phyloP scores from a whole-genome alignment of 2,888 invertebrate genomes.

The Mythimna impura region DNA sequence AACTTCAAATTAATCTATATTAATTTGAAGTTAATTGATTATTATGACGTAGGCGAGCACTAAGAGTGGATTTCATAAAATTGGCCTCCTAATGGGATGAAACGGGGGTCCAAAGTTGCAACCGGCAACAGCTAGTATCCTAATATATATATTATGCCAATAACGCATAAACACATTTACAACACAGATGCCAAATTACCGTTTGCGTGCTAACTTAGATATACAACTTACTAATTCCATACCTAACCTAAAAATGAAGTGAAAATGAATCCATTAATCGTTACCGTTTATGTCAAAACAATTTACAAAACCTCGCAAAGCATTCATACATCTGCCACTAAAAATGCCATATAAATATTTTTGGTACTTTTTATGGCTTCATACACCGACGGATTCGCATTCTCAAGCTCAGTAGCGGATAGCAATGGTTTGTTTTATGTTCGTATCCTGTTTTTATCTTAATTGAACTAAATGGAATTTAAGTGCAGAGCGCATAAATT shows the following conservation, averaged over 20 bases:
- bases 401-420: constrained; percentile 14
- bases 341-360: constrained; percentile 53
- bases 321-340: constrained; percentile 39
- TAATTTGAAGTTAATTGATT: no score
- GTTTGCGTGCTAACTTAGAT: no score
- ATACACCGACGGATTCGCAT: constrained; percentile 36
- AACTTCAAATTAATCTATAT: no score
- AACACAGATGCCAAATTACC: no score
- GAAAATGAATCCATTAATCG: neutral
- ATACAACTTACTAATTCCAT: neutral
- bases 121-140: no score
- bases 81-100: no score
- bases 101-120: no score
- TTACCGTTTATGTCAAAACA: constrained; percentile 9
- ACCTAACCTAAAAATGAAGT: neutral
- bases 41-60: no score
- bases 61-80: no score
- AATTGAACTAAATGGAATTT: constrained; percentile 46
- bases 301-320: constrained; percentile 24
- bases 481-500: constrained; percentile 8
- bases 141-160: no score
- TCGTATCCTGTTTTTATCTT: constrained; percentile 48
- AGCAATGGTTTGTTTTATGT: constrained; percentile 16
- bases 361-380: constrained; percentile 35
- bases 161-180: no score